Base-by-base conservation (phyloP, 1,140 invertebrate species). In the Drosophila trapezifrons region DNA sequence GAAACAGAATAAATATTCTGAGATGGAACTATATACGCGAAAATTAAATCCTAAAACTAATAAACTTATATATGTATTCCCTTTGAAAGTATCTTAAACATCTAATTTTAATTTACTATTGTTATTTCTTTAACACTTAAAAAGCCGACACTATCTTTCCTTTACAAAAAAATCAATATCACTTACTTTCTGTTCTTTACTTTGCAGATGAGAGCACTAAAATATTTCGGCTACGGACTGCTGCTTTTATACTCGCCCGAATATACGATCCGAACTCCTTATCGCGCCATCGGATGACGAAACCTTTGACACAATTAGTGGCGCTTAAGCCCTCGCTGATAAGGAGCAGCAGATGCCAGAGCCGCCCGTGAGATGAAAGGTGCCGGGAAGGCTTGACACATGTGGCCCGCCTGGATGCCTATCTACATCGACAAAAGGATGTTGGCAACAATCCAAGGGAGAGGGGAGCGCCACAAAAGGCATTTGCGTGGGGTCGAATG, bases 221-320 rank as follows among this genome's bases (percentile, higher is more conserved):
- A 83, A 17, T 70, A 12, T 57, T 65, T 49, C 20, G 46, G 15
- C 78, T 45, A 60, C 40, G 32, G 38, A 0, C 17, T 18, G 66
- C 58, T 20, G 74, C 75, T 82, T 86, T 86, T 86, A 86, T 86
- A 86, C 62, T 42, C 42, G n/a, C 40, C 58, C 46, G 9, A 57
- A 45, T 46, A 43, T 35, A 52, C 17, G 51, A 37, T 57, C 22
- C 1, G 35, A 59, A 18, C 4, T 40, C 73, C 66, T 22, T 66
- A 66, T 66, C 78, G 20, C 51, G 13, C 27, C 43, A 52, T 52
- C 51, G 51, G 27, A 47, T 38, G 37, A 35, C 59, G 35, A 25
- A 20, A 87, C 83, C 78, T 86, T 82, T 86, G 82, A 86, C 82
- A 78, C 75, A 86, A 86, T 86, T 76, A 86, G 69, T 56, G 57